phyloP scores from a whole-genome alignment of 2,797 vertebrate genomes.

The Chaetophractus vellerosus region DNA sequence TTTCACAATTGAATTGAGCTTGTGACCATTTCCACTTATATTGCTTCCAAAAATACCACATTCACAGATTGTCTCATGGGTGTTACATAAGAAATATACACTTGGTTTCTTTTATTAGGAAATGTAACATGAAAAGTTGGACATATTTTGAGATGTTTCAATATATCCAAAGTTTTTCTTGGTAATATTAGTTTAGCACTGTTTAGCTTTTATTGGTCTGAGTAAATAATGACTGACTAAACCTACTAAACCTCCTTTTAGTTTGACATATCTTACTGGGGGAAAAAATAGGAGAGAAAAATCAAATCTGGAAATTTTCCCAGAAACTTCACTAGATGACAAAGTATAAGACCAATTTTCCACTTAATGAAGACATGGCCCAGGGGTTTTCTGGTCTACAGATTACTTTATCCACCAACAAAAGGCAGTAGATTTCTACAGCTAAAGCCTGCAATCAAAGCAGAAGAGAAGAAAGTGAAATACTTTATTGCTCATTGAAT shows the following conservation, averaged over 20 bases:
- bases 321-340: conserved; percentile 84
- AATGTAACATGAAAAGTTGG: conserved; percentile 70
- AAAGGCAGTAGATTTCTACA: conserved; percentile 80
- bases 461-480: conserved; percentile 82
- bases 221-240: conserved; percentile 85
- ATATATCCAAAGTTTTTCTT: conserved; percentile 73
- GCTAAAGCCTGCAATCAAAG: conserved; percentile 84
- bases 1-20: background rate
- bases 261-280: conserved; percentile 77
- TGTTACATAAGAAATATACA: background rate
- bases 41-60: background rate
- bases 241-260: conserved; percentile 73
- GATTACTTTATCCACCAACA: conserved; percentile 83
- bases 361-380: conserved; percentile 87
- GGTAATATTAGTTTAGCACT: conserved; percentile 63
- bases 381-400: conserved; percentile 82
- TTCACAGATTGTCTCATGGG: background rate
- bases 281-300: too few species aligned
- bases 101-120: conserved; percentile 1
- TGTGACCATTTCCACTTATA: background rate
- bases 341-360: conserved; percentile 85
- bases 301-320: conserved; percentile 83
- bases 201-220: conserved; percentile 72
- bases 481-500: conserved; percentile 86
- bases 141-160: conserved; percentile 68